Conservation (phyloP, 2,113 vertebrate species). For the Prunella himalayana region DNA sequence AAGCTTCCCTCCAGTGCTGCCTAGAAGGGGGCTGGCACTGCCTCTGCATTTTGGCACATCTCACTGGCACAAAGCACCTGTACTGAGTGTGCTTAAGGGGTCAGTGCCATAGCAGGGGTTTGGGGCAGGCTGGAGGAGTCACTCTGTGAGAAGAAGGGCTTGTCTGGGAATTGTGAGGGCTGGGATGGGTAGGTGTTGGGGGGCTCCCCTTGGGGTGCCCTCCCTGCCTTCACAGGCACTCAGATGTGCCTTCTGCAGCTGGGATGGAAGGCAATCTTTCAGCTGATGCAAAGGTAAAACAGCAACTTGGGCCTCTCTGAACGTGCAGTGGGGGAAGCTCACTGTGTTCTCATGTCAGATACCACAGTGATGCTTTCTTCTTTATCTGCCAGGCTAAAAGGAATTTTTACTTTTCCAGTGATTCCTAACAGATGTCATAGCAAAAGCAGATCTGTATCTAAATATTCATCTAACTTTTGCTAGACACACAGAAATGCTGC, state of each 20-base stretch:
- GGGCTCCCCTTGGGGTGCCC: background rate
- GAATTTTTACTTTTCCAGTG: background rate
- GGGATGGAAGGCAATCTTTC: background rate
- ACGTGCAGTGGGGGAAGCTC: rapidly evolving
- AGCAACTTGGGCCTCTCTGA: background rate
- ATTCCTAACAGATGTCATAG: background rate
- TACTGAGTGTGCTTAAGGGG: background rate
- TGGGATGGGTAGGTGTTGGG: background rate
- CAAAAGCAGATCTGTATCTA: background rate
- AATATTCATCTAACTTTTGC: background rate
- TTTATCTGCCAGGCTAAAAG: background rate
- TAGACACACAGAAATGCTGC: rapidly evolving
- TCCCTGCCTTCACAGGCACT: background rate
- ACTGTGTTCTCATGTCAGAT: background rate
- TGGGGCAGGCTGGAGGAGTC: background rate
- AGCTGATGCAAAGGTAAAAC: background rate
- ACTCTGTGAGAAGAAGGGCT: background rate
- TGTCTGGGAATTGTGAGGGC: background rate
- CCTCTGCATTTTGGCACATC: background rate
- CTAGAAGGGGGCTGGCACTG: rapidly evolving
- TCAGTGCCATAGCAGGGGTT: background rate
- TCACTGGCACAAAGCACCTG: background rate
- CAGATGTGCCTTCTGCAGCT: rapidly evolving
- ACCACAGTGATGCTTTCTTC: background rate
- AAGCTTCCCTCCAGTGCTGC: no score